phyloP scores from a whole-genome alignment of 2,797 vertebrate genomes.

The Aphelocoma californica region DNA sequence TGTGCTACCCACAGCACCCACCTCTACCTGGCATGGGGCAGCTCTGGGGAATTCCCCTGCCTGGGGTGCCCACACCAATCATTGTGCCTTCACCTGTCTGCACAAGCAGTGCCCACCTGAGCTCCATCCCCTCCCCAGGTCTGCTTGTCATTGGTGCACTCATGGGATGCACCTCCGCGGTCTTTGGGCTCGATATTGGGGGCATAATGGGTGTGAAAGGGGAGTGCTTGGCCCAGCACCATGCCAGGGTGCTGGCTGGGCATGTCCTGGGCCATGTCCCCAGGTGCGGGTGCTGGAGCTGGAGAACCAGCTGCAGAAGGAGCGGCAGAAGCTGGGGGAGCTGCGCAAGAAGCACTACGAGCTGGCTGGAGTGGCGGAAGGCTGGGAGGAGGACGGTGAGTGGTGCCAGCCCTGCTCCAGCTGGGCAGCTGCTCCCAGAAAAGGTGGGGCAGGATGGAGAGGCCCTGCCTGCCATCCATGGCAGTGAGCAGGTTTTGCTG shows the following conservation, averaged over 20 bases:
- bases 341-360: constrained; percentile 97
- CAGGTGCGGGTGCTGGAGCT: constrained; percentile 95
- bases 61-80: not conserved
- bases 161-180: accelerated
- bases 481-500: not conserved
- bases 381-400: constrained; percentile 86
- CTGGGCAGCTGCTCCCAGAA: not conserved
- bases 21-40: not conserved
- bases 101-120: not conserved
- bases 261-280: not conserved
- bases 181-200: accelerated
- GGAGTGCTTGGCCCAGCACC: not conserved
- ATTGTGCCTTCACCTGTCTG: not conserved
- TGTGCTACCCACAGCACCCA: not conserved
- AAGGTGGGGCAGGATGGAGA: not conserved
- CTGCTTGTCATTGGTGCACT: not conserved
- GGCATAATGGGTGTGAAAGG: not conserved
- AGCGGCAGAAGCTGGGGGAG: constrained; percentile 91
- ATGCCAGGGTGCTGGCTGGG: not conserved
- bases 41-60: not conserved
- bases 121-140: not conserved
- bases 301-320: constrained; percentile 92
- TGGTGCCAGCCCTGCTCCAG: not conserved
- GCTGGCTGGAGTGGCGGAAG: constrained; percentile 91
- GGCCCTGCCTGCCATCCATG: not conserved